phyloP scores from a whole-genome alignment of 2,113 vertebrate genomes.

The Lipophrys pholis region DNA sequence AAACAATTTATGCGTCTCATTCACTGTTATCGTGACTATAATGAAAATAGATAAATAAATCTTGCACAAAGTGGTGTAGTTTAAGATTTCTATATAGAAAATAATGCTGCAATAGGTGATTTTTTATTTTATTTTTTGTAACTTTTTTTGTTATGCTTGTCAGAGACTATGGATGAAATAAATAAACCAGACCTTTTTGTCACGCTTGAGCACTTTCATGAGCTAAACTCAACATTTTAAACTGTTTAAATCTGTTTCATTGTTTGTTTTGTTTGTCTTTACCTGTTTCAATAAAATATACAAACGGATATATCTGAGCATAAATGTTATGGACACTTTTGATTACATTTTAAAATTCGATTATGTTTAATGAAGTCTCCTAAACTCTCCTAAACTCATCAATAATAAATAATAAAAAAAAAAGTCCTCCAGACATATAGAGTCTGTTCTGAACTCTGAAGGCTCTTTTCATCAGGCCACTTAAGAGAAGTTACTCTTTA shows the following conservation, averaged over 20 bases:
- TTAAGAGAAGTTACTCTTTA: constrained; percentile 32
- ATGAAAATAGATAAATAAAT: not conserved
- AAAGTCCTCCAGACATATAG: constrained; percentile 5
- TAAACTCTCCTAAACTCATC: too few species aligned
- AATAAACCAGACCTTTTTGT: not conserved
- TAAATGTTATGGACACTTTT: too few species aligned
- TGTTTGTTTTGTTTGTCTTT: too few species aligned
- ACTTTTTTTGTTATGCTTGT: too few species aligned
- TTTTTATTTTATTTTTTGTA: not conserved
- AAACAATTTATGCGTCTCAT: not conserved
- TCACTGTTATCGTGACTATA: not conserved
- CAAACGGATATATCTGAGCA: too few species aligned
- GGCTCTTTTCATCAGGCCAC: not conserved
- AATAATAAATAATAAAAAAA: too few species aligned
- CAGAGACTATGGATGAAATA: not conserved
- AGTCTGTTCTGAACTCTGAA: constrained; percentile 3
- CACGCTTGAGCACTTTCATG: not conserved
- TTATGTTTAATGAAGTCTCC: too few species aligned
- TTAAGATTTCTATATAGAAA: not conserved
- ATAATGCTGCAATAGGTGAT: not conserved
- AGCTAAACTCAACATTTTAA: not conserved
- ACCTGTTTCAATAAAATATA: too few species aligned
- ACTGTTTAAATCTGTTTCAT: too few species aligned
- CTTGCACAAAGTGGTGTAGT: too few species aligned
- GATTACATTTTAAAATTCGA: too few species aligned